Evolutionary conservation across 2,113 vertebrate genomes (phyloP).

Genomic region (Narcine bancroftii): DNA sequence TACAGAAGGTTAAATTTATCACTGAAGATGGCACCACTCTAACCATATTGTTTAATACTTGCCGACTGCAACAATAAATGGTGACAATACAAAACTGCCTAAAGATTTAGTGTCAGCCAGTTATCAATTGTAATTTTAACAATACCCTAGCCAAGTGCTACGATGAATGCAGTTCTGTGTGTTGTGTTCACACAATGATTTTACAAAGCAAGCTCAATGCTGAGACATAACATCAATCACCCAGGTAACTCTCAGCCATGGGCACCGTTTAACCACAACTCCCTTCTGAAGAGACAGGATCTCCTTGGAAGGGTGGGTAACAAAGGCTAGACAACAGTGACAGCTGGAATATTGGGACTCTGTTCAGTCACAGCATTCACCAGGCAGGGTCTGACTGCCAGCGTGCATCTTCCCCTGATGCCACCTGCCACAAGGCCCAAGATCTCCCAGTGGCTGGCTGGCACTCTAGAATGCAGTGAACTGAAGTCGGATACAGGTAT

Average conservation of each 20-base stretch:
- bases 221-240: background rate
- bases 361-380: background rate
- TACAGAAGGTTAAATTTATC: constrained; percentile 2
- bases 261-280: background rate
- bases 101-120: background rate
- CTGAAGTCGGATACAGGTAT: background rate
- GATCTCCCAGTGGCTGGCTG: background rate
- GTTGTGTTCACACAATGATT: background rate
- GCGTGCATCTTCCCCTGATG: background rate
- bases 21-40: background rate
- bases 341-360: too few relatives aligned
- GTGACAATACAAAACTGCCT: background rate
- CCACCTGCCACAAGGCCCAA: background rate
- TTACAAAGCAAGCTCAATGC: background rate
- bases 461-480: background rate
- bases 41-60: background rate
- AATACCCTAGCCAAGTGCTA: background rate
- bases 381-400: background rate
- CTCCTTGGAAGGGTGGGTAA: background rate
- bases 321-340: background rate
- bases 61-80: constrained; percentile 13
- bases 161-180: background rate
- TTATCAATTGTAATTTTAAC: constrained; percentile 8
- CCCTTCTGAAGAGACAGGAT: background rate
- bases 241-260: background rate